These are phyloP conservation scores for Orussus abietinus DNA, from an alignment of 1,140 invertebrate genomes.

Conservation along the genomic window DNA sequence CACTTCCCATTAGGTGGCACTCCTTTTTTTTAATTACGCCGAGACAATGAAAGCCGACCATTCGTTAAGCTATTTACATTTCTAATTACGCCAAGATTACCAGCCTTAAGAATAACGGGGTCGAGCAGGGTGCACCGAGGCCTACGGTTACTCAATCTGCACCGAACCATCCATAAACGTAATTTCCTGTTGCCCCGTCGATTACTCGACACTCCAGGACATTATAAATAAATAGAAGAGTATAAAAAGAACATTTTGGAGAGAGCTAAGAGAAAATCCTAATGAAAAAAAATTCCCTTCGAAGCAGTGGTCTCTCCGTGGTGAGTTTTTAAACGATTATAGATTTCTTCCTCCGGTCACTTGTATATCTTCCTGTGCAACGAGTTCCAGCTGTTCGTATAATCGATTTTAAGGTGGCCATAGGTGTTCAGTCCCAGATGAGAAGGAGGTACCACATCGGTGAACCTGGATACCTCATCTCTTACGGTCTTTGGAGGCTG, in stretches of 20 bases:
- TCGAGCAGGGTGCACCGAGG: too few relatives aligned
- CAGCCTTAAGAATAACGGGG: too few relatives aligned
- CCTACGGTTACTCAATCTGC: too few relatives aligned
- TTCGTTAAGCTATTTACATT: too few relatives aligned
- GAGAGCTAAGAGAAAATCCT: background rate
- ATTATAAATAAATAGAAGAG: background rate
- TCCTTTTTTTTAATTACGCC: too few relatives aligned
- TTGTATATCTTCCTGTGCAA: constrained; percentile 62
- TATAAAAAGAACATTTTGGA: constrained; percentile 5
- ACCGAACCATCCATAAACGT: too few relatives aligned
- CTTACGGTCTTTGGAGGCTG: background rate
- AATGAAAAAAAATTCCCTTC: background rate
- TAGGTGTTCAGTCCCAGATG: constrained; percentile 64
- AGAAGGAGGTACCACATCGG: constrained; percentile 26
- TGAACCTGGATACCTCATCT: constrained; percentile 26
- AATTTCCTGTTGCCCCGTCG: too few relatives aligned
- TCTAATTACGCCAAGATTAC: too few relatives aligned
- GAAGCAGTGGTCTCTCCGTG: too few relatives aligned
- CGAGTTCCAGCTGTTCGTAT: constrained; percentile 69
- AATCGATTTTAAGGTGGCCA: constrained; percentile 71
- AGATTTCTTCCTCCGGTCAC: constrained; percentile 30
- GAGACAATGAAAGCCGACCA: too few relatives aligned
- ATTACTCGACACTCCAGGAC: background rate
- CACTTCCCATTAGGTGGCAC: too few relatives aligned
- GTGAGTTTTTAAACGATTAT: background rate